A percentile compares a stretch with the other conserved stretches of the same genome.
Conservation (phyloP, 1,140 invertebrate species). For the Ladona fulva region DNA sequence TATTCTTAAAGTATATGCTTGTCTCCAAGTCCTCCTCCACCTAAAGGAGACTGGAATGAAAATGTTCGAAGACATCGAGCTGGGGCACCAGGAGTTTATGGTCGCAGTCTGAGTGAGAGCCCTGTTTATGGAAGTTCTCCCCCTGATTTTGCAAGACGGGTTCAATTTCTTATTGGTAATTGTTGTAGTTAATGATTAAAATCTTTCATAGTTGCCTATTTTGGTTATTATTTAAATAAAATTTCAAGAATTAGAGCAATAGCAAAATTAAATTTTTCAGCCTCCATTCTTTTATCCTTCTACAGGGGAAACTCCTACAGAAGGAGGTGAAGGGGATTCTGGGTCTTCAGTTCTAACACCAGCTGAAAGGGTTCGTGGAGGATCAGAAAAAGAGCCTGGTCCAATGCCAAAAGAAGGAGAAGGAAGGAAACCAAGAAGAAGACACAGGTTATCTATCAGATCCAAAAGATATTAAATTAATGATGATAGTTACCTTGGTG, state of each 20-base stretch:
- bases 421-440: background rate
- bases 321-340: background rate
- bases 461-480: too few species aligned
- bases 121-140: background rate
- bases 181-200: too few species aligned
- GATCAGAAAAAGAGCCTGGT: background rate
- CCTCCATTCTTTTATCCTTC: too few species aligned
- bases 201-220: too few species aligned
- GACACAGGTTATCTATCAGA: background rate
- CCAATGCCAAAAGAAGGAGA: background rate
- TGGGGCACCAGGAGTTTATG: background rate
- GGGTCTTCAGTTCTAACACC: background rate
- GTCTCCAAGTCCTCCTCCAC: background rate
- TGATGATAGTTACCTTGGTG: too few species aligned
- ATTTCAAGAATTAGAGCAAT: too few species aligned
- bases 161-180: slow-evolving; percentile 32
- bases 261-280: too few species aligned
- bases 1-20: background rate
- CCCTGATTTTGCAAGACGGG: slow-evolving; percentile 28
- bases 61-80: background rate
- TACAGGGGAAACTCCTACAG: background rate
- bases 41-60: background rate
- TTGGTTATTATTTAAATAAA: too few species aligned
- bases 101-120: background rate
- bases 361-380: background rate